Evolutionary conservation across 2,888 invertebrate genomes (phyloP).

Genomic region (Ametastegia equiseti): DNA sequence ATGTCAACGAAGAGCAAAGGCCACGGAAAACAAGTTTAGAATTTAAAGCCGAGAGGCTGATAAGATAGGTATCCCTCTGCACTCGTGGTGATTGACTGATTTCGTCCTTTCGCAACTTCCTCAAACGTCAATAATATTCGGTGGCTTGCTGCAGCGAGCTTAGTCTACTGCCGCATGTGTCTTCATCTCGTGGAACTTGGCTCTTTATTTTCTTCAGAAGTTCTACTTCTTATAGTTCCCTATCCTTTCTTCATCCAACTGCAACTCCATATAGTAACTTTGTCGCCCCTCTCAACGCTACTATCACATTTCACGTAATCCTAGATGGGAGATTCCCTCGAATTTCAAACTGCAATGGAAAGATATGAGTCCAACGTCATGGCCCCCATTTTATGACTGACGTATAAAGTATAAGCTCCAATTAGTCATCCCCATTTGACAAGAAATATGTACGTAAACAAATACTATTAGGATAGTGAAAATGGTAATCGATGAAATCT

Average conservation of each 20-base stretch:
- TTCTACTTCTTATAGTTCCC: background rate
- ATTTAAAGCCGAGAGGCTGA: slow-evolving; percentile 10
- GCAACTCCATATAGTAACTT: slow-evolving; percentile 5
- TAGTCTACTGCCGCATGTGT: background rate
- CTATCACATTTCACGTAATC: background rate
- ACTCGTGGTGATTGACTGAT: background rate
- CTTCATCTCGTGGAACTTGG: background rate
- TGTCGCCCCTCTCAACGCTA: background rate
- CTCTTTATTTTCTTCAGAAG: background rate
- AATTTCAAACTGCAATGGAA: background rate
- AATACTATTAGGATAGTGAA: background rate
- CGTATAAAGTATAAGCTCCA: background rate
- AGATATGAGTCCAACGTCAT: background rate
- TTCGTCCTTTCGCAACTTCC: background rate
- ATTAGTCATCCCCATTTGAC: background rate
- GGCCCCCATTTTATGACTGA: background rate
- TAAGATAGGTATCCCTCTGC: background rate
- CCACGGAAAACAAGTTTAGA: background rate
- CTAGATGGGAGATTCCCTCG: background rate
- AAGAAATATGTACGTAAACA: slow-evolving; percentile 11
- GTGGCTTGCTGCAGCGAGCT: background rate
- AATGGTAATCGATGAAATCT: background rate
- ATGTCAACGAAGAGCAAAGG: background rate
- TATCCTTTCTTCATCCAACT: background rate
- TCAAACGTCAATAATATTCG: background rate